Evolutionary conservation across 2,113 vertebrate genomes (phyloP).

Genomic region (Caracal caracal): DNA sequence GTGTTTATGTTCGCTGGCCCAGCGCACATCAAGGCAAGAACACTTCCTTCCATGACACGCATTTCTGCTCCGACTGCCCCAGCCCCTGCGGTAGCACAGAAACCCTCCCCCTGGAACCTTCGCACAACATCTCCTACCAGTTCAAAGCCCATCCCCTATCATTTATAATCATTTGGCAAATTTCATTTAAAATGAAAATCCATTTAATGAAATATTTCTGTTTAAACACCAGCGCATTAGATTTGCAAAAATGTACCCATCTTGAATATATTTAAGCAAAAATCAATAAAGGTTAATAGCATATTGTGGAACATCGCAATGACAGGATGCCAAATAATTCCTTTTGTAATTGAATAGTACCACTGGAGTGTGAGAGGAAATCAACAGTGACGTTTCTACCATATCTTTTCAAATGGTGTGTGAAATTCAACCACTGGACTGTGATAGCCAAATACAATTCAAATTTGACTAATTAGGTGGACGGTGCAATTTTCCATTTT

Average conservation of each 20-base stretch:
- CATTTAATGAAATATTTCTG: slow-evolving; percentile 63
- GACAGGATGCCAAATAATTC: slow-evolving; percentile 71
- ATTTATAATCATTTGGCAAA: slow-evolving; percentile 79
- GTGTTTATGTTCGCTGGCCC: fast-evolving
- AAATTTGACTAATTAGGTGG: slow-evolving; percentile 80
- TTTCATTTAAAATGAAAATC: slow-evolving; percentile 74
- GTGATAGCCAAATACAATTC: slow-evolving; percentile 69
- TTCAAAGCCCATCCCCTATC: slow-evolving; percentile 45
- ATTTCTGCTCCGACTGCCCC: neutral
- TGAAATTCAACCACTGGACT: slow-evolving; percentile 83
- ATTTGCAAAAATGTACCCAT: slow-evolving; percentile 63
- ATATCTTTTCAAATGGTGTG: slow-evolving; percentile 83
- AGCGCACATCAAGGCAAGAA: fast-evolving
- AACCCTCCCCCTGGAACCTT: too few relatives aligned
- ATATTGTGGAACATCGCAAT: slow-evolving; percentile 46
- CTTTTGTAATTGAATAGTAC: slow-evolving; percentile 78
- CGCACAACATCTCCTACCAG: neutral
- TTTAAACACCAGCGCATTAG: slow-evolving; percentile 76
- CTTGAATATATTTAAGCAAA: slow-evolving; percentile 77
- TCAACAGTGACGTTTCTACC: slow-evolving; percentile 42
- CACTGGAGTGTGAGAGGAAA: slow-evolving; percentile 66
- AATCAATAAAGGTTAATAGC: slow-evolving; percentile 82
- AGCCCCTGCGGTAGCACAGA: neutral
- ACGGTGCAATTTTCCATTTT: slow-evolving; percentile 77
- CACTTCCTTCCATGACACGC: fast-evolving